phyloP scores from a whole-genome alignment of 2,113 vertebrate genomes.

The Dipodomys stephensi region DNA sequence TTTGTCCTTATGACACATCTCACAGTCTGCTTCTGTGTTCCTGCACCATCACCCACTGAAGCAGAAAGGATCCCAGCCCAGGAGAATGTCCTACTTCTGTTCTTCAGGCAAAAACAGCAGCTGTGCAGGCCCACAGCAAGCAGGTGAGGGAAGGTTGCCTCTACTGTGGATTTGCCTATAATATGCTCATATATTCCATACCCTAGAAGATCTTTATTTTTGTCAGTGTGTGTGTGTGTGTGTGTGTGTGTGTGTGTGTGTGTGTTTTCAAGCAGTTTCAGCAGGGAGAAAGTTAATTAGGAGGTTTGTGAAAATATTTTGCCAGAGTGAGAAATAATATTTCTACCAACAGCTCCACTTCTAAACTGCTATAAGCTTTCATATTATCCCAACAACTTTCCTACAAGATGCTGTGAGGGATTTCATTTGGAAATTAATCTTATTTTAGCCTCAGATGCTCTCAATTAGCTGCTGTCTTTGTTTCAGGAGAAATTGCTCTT shows the following conservation, averaged over 20 bases:
- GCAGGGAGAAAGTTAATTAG: slow-evolving; percentile 38
- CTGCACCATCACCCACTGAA: not conserved
- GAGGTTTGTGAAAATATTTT: slow-evolving; percentile 40
- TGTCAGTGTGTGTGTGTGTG: not conserved
- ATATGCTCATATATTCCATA: not conserved
- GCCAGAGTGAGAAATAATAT: slow-evolving; percentile 5
- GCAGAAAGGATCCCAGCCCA: not conserved
- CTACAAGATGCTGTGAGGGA: not conserved
- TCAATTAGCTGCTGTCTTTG: slow-evolving; percentile 64
- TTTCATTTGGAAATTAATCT: slow-evolving; percentile 68
- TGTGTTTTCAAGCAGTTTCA: not conserved
- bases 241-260: not conserved
- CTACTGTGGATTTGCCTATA: not conserved
- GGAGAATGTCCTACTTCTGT: accelerated
- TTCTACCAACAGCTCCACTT: slow-evolving; percentile 31
- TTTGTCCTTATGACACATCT: not conserved
- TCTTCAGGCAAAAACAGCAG: not conserved
- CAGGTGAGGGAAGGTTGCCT: not conserved
- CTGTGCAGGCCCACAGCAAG: not conserved
- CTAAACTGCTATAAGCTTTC: not conserved
- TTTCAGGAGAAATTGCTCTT: slow-evolving; percentile 55
- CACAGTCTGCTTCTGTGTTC: not conserved
- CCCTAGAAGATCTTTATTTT: not conserved
- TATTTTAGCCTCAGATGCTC: slow-evolving; percentile 66
- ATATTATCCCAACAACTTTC: slow-evolving; percentile 16